A percentile compares a stretch with the other conserved stretches of the same genome.
These are phyloP conservation scores for Synanthedon tipuliformis DNA, from an alignment of 2,888 invertebrate genomes.

Conservation along the genomic window DNA sequence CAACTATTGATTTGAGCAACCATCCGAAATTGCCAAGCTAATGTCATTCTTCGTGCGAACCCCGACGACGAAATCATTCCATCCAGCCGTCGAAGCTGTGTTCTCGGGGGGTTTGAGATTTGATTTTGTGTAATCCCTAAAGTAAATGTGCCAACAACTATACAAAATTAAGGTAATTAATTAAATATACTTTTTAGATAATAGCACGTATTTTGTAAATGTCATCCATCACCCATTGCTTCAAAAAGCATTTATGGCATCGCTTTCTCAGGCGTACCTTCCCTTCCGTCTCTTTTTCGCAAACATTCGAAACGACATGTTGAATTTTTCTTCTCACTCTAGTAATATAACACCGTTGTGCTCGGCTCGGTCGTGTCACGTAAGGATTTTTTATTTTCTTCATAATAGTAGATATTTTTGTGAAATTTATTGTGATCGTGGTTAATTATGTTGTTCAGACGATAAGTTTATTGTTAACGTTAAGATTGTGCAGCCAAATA, in stretches of 20 bases:
- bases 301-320: constrained; percentile 44
- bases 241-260: constrained; percentile 64
- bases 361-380: constrained; percentile 71
- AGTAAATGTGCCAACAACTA: constrained; percentile 65
- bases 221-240: constrained; percentile 37
- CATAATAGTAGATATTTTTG: constrained; percentile 36
- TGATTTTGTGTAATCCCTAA: constrained; percentile 58
- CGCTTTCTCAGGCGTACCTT: constrained; percentile 62
- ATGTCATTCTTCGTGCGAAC: constrained; percentile 53
- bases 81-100: constrained; percentile 70
- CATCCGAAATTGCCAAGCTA: constrained; percentile 38
- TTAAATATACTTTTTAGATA: constrained; percentile 24
- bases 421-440: constrained; percentile 30
- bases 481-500: constrained; percentile 16
- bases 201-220: constrained; percentile 21
- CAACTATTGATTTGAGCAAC: constrained; percentile 18
- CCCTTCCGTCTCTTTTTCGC: constrained; percentile 53
- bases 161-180: constrained; percentile 59
- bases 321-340: constrained; percentile 56
- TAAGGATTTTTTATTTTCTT: constrained; percentile 66
- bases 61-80: constrained; percentile 68
- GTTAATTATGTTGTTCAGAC: constrained; percentile 4
- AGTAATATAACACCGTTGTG: constrained; percentile 71
- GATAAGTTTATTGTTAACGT: not conserved
- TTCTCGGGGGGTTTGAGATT: constrained; percentile 66